Evolutionary conservation across 1,140 invertebrate genomes (phyloP).

Genomic region (Saxidomus purpurata): DNA sequence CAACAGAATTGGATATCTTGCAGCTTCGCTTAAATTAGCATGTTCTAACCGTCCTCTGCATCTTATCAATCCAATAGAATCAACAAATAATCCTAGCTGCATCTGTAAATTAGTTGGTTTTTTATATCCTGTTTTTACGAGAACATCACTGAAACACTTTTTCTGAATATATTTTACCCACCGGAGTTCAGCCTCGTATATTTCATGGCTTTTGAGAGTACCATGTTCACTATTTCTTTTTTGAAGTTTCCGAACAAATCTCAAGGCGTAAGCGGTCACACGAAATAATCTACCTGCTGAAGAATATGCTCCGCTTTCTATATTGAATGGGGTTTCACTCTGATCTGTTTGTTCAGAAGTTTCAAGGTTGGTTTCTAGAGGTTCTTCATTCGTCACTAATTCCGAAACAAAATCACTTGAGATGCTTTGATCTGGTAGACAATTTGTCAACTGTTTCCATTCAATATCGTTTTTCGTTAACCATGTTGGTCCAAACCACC

Average conservation of each 20-base stretch:
- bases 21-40: not conserved
- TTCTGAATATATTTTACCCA: slow-evolving; percentile 23
- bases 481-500: not conserved
- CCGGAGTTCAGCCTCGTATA: not conserved
- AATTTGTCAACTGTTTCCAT: not conserved
- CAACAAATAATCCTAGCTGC: slow-evolving; percentile 11
- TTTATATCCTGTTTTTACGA: not conserved
- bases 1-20: not conserved
- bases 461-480: too few relatives aligned
- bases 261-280: not conserved
- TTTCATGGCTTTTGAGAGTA: not conserved
- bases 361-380: too few relatives aligned
- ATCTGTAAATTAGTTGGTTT: not conserved
- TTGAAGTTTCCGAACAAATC: not conserved
- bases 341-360: too few relatives aligned
- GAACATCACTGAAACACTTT: not conserved
- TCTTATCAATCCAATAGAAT: not conserved
- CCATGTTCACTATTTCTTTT: not conserved
- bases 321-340: slow-evolving; percentile 19
- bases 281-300: not conserved
- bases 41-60: not conserved
- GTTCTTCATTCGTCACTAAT: not conserved
- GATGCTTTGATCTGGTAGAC: too few relatives aligned
- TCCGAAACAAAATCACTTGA: not conserved
- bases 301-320: slow-evolving; percentile 8